Percentiles rank a stretch among this genome's conserved stretches.
These are phyloP conservation scores for Matsumurasca onukii DNA, from an alignment of 1,140 invertebrate genomes.

Conservation along the genomic window DNA sequence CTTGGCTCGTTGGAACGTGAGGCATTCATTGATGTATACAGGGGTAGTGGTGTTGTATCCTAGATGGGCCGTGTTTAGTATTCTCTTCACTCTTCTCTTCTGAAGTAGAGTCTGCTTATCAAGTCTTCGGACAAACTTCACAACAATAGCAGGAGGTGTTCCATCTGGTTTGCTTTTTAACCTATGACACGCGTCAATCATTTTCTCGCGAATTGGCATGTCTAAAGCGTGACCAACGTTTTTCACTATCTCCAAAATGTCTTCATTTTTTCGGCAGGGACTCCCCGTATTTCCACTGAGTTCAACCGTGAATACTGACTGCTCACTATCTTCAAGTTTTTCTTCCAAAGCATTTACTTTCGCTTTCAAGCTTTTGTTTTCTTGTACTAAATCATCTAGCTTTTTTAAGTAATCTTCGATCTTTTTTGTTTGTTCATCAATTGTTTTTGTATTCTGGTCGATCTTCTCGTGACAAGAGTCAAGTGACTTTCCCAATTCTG, in stretches of 20 bases:
- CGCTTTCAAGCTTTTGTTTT: neutral
- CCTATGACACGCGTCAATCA: conserved; percentile 14
- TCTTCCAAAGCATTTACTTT: neutral
- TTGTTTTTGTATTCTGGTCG: neutral
- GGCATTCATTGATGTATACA: conserved; percentile 9
- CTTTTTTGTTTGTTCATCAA: neutral
- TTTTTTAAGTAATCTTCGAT: neutral
- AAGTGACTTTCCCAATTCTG: neutral
- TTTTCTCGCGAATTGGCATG: neutral
- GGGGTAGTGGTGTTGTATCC: neutral
- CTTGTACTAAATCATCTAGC: neutral
- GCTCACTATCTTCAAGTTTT: conserved; percentile 3
- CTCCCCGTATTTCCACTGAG: conserved; percentile 16
- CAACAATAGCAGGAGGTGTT: neutral
- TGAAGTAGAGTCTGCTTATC: neutral
- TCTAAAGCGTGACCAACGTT: neutral
- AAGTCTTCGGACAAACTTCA: conserved; percentile 14
- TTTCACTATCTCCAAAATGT: conserved; percentile 15
- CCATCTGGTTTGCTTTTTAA: neutral
- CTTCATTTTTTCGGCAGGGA: conserved; percentile 7
- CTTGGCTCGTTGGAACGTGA: neutral
- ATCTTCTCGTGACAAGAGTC: neutral
- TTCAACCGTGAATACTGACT: neutral
- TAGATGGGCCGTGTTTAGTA: neutral
- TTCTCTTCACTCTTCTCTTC: neutral